These are phyloP conservation scores for Thereva nobilitata DNA, from an alignment of 2,888 invertebrate species.

Conservation along the genomic window DNA sequence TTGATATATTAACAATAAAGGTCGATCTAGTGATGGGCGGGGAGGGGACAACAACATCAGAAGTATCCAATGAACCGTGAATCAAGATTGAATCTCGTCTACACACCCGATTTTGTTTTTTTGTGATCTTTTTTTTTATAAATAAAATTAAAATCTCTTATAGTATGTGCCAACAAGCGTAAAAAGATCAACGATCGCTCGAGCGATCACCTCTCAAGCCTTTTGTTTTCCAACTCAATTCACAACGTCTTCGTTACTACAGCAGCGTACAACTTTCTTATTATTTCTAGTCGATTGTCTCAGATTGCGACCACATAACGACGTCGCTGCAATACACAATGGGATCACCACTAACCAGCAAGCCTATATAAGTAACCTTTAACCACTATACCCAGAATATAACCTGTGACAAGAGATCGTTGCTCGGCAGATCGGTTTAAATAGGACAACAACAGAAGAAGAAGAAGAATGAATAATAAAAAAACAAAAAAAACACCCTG, in stretches of 20 bases:
- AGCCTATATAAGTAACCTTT: constrained; percentile 12
- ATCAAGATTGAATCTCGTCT: too few species aligned
- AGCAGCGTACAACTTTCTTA: constrained; percentile 9
- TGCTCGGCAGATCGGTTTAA: not conserved
- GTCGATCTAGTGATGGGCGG: too few species aligned
- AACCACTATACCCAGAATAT: constrained; percentile 15
- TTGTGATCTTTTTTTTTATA: too few species aligned
- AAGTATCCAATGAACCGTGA: too few species aligned
- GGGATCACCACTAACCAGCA: constrained; percentile 7
- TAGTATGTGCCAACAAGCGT: too few species aligned
- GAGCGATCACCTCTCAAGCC: constrained; percentile 25
- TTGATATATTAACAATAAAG: too few species aligned
- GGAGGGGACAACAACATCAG: too few species aligned
- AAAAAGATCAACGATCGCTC: constrained; percentile 21
- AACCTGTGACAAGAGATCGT: not conserved
- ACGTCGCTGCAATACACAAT: constrained; percentile 14
- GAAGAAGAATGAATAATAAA: too few species aligned
- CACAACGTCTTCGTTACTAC: constrained; percentile 22
- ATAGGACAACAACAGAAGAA: not conserved
- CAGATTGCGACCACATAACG: constrained; percentile 30
- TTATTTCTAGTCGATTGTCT: constrained; percentile 24
- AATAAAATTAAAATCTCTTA: too few species aligned
- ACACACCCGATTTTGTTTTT: too few species aligned
- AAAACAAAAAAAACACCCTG: too few species aligned
- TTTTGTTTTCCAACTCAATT: constrained; percentile 28